Base-by-base conservation (phyloP, 2,113 vertebrate species). In the Sterrhoptilus dennistouni region DNA sequence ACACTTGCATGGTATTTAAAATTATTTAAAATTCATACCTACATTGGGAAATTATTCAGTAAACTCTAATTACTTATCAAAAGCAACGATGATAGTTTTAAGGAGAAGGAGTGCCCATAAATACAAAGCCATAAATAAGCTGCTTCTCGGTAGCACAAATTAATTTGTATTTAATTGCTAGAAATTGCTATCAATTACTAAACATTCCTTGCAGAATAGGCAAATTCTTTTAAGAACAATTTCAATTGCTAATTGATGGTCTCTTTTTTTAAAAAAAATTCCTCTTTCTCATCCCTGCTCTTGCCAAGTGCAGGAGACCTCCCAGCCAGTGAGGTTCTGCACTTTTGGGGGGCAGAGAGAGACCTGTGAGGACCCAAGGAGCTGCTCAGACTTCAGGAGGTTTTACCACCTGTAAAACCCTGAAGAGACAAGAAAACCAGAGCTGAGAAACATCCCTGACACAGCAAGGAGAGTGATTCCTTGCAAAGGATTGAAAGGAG, bases 91-190 rank as follows among this genome's bases (percentile, higher is more conserved):
- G 97, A 96, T 96, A 96, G 97, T 98, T 97, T 97, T 92, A 97
- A 97, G 95, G 89, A 91, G 87, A 97, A 96, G 96, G 95, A 83
- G 66, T 83, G 96, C 92, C 96, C 97, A 98, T 97, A 98, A 98
- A 96, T 97, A 98, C 94, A 96, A 97, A 97, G 93, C 97, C 97
- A 97, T 98, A 98, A 98, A 98, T 97, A 97, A 97, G 96, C 97
- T 76, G 91, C 97, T 97, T 95, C 97, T 97, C 88, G 12, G 97
- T 95, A 97, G 97, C 92, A 97, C 70, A 33, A 98, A 98, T 98
- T 98, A 98, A 98, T 97, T 98, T 96, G 96, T 97, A 98, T 97
- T 98, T 98, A 98, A 98, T 98, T 98, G 98, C 97, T 92, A 97
- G 96, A 97, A 98, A 98, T 98, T 96, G 97, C 97, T 93, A 98